Evolutionary conservation across 1,140 invertebrate species (phyloP).

Genomic region (Ephestia elutella): DNA sequence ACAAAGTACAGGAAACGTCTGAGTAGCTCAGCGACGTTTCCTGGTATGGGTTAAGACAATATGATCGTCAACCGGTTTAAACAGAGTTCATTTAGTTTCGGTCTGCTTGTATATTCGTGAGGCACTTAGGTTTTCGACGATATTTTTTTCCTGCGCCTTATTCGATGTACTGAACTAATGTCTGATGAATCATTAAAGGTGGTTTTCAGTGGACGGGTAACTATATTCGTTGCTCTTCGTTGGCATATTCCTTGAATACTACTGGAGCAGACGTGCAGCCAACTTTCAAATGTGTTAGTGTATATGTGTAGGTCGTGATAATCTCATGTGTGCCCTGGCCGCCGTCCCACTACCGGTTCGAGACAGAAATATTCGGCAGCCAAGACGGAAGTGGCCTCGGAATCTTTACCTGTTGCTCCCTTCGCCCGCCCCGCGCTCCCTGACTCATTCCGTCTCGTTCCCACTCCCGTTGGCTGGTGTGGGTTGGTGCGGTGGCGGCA

Average conservation of each 20-base stretch:
- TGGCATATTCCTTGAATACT: constrained; percentile 5
- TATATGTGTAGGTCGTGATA: constrained; percentile 35
- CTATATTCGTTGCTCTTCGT: neutral
- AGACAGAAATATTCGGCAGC: constrained; percentile 74
- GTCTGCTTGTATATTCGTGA: neutral
- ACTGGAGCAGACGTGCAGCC: constrained; percentile 4
- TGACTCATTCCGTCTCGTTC: constrained; percentile 37
- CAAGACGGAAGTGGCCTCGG: constrained; percentile 74
- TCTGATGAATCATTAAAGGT: constrained; percentile 3
- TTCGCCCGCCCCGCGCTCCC: constrained; percentile 59
- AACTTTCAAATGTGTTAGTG: constrained; percentile 20
- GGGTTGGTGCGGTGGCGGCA: constrained; percentile 30
- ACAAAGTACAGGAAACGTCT: constrained; percentile 61
- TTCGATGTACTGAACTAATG: neutral
- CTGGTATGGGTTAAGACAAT: constrained; percentile 62
- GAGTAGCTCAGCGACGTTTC: constrained; percentile 47
- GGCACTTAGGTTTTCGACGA: neutral
- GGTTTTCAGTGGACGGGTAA: neutral
- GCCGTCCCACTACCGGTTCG: constrained; percentile 70
- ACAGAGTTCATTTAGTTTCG: constrained; percentile 44
- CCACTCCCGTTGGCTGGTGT: constrained; percentile 21
- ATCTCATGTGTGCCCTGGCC: constrained; percentile 52
- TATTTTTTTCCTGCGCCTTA: neutral
- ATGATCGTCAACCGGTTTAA: constrained; percentile 60
- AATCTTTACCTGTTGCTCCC: constrained; percentile 75